Percentiles rank a stretch among this genome's conserved stretches.
These are phyloP conservation scores for Sapayoa aenigma DNA, from an alignment of 2,113 vertebrate genomes.

Conservation along the genomic window DNA sequence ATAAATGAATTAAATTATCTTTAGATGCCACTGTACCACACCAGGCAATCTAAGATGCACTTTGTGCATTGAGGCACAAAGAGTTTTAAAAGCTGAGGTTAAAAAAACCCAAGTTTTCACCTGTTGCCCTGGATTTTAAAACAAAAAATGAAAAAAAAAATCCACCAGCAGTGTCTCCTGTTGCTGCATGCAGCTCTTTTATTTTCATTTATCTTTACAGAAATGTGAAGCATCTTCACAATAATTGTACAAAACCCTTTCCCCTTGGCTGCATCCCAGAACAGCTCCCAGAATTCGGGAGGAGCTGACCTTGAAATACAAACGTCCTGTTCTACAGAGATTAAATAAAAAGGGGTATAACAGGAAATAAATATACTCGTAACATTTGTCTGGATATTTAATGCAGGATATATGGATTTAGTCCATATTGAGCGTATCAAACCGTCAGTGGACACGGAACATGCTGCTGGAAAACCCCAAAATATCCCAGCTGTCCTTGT, in stretches of 20 bases:
- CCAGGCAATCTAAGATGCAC: fast-evolving
- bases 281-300: not conserved
- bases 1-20: not conserved
- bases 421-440: fast-evolving
- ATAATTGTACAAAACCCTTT: slow-evolving; percentile 76
- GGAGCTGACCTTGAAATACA: not conserved
- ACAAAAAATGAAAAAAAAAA: fast-evolving
- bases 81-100: not conserved
- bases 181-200: slow-evolving; percentile 88
- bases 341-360: not conserved
- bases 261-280: slow-evolving; percentile 16
- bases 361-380: not conserved
- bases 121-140: not conserved
- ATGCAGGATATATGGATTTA: not conserved
- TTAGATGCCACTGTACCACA: not conserved
- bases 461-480: not conserved
- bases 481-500: fast-evolving
- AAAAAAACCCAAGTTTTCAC: not conserved
- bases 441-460: not conserved
- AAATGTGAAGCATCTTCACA: slow-evolving; percentile 72
- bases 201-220: slow-evolving; percentile 77
- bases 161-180: not conserved
- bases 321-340: fast-evolving
- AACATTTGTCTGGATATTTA: not conserved
- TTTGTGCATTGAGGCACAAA: fast-evolving